These are phyloP conservation scores for Argyresthia goedartella DNA, from an alignment of 2,888 invertebrate genomes.

Conservation along the genomic window DNA sequence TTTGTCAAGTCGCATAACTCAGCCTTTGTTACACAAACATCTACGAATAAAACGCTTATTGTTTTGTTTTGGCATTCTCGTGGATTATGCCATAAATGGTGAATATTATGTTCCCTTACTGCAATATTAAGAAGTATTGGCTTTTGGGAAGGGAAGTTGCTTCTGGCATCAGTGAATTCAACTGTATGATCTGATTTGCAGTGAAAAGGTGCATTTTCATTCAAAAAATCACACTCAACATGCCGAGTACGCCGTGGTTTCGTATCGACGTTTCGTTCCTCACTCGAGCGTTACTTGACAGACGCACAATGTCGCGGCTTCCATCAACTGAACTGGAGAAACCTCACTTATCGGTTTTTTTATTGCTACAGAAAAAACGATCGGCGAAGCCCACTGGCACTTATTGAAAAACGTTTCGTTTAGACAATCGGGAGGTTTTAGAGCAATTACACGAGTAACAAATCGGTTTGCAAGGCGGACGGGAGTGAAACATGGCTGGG, in stretches of 20 bases:
- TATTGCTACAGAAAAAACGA: background rate
- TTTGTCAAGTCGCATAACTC: background rate
- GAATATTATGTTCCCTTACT: background rate
- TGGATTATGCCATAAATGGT: background rate
- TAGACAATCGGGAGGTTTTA: background rate
- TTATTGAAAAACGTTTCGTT: background rate
- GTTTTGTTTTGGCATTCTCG: background rate
- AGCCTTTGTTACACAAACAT: background rate
- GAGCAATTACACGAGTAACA: background rate
- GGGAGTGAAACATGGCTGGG: background rate
- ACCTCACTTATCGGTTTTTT: background rate
- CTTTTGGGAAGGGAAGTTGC: background rate
- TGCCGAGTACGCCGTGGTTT: background rate
- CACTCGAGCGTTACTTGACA: background rate
- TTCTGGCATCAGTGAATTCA: background rate
- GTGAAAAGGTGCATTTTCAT: background rate
- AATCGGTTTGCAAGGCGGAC: background rate
- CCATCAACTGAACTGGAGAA: slow-evolving; percentile 1
- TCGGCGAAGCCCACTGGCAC: background rate
- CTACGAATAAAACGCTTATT: background rate
- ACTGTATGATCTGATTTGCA: background rate
- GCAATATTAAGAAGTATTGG: background rate
- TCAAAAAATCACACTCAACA: background rate
- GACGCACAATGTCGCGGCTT: slow-evolving; percentile 1
- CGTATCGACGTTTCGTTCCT: background rate